Percentiles rank a stretch among this genome's conserved stretches.
Evolutionary conservation across 2,888 invertebrate species (phyloP).

Genomic region (Acleris cristana): DNA sequence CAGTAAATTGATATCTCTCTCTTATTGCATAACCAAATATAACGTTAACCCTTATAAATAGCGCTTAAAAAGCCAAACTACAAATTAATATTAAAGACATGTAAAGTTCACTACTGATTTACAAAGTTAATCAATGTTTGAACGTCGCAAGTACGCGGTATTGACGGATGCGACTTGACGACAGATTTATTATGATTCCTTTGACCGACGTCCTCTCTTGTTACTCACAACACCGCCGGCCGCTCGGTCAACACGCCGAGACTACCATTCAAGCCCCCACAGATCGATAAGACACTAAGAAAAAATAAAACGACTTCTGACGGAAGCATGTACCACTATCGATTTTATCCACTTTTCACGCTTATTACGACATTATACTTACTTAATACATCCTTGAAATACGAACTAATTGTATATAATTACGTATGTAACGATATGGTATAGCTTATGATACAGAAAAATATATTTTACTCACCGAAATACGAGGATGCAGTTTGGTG

Average conservation of each 20-base stretch:
- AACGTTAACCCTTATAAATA: too few species aligned
- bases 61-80: too few species aligned
- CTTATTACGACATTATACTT: background rate
- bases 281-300: conserved; percentile 48
- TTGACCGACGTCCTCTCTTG: conserved; percentile 18
- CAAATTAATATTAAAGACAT: too few species aligned
- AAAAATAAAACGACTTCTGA: conserved; percentile 49
- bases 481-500: conserved; percentile 19
- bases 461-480: conserved; percentile 38
- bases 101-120: too few species aligned
- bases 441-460: conserved; percentile 41
- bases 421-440: conserved; percentile 1
- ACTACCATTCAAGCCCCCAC: conserved; percentile 12
- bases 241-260: conserved; percentile 8
- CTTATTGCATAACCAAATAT: too few species aligned
- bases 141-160: background rate
- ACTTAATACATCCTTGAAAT: conserved; percentile 6
- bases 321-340: conserved; percentile 38
- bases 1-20: too few species aligned
- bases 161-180: background rate
- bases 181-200: conserved; percentile 16
- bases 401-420: background rate
- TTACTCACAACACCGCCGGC: conserved; percentile 24
- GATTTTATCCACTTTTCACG: conserved; percentile 38
- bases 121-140: too few species aligned